phyloP scores from a whole-genome alignment of 2,888 invertebrate species.

The Spisula subtruncata region DNA sequence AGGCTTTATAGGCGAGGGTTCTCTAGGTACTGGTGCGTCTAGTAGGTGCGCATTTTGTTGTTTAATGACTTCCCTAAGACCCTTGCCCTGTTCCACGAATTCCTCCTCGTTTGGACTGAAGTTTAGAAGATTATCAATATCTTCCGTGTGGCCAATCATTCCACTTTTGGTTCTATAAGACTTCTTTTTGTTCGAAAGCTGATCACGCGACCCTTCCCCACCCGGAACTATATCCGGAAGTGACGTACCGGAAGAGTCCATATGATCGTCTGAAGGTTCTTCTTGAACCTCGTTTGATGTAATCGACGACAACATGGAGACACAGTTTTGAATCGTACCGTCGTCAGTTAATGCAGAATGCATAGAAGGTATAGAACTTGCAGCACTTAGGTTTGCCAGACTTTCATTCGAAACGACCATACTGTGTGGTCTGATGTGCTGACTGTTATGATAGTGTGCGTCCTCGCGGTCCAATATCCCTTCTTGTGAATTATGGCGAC shows the following conservation, averaged over 20 bases:
- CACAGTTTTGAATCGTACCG: conserved; percentile 71
- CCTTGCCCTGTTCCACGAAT: conserved; percentile 72
- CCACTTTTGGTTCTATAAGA: conserved; percentile 70
- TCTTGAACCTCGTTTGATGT: conserved; percentile 75
- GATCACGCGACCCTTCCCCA: conserved; percentile 61
- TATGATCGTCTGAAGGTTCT: conserved; percentile 62
- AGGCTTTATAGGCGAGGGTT: conserved; percentile 75
- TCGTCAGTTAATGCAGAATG: conserved; percentile 76
- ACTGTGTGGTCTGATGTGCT: conserved; percentile 76
- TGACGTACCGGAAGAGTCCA: conserved; percentile 71
- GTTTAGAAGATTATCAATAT: conserved; percentile 82
- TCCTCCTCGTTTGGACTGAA: conserved; percentile 81
- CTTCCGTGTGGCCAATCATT: conserved; percentile 70
- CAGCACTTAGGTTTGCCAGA: conserved; percentile 75
- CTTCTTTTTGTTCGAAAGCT: conserved; percentile 59
- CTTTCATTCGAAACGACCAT: conserved; percentile 80
- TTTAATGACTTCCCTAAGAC: conserved; percentile 55
- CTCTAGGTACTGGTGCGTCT: conserved; percentile 76
- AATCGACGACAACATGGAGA: conserved; percentile 69
- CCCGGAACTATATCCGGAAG: conserved; percentile 79
- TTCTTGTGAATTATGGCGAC: conserved; percentile 80
- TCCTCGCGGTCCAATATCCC: conserved; percentile 78
- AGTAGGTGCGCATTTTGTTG: conserved; percentile 71
- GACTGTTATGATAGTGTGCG: conserved; percentile 47
- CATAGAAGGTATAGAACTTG: conserved; percentile 75